Evolutionary conservation across 2,888 invertebrate species (phyloP), one percentile per base, ranked within the genome.

Genomic region (Bembecia ichneumoniformis): DNA sequence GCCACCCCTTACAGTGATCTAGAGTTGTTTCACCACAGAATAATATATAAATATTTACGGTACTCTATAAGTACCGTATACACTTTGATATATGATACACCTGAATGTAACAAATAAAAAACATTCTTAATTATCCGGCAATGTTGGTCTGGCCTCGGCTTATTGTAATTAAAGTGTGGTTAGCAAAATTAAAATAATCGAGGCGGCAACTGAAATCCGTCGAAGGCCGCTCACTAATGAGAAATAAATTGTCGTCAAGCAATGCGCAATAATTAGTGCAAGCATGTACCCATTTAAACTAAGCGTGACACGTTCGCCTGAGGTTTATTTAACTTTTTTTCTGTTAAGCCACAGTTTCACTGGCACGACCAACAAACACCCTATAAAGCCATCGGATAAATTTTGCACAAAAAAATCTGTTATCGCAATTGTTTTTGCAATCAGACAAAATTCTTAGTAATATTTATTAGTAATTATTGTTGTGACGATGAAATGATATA

Each of bases 141-240:
- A 55, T 57, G 54, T 58, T 52, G 51, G 52, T 57, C 56, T 62
- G 68, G 63, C 74, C 76, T 77, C 66, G 60, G 3, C 11, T 4
- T n/a, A 11, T 60, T 63, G 72, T 82, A 86, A 86, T 87, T 86
- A 87, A 87, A 84, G 79, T 81, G 82, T 81, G 75, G 78, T 84
- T 82, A 82, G 82, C 77, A 66, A 81, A 86, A 86, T 86, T 84
- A 84, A 82, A 83, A 83, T 83, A 80, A 82, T 77, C 60, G 71
- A 77, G 78, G 77, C 74, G 68, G 74, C 70, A 79, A 78, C 77
- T 80, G 73, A 81, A 81, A 77, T 75, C 57, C 28, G 28, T 28
- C 64, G 79, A 83, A 82, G 82, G 83, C 69, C 74, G 61, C 48
- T 55, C 54, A 34, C 68, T 84, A 84, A 86, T 84, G 86, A 74